A percentile compares a stretch with the other conserved stretches of the same genome.
Evolutionary conservation across 1,140 invertebrate species (phyloP).

Genomic region (Drosophila biarmipes): DNA sequence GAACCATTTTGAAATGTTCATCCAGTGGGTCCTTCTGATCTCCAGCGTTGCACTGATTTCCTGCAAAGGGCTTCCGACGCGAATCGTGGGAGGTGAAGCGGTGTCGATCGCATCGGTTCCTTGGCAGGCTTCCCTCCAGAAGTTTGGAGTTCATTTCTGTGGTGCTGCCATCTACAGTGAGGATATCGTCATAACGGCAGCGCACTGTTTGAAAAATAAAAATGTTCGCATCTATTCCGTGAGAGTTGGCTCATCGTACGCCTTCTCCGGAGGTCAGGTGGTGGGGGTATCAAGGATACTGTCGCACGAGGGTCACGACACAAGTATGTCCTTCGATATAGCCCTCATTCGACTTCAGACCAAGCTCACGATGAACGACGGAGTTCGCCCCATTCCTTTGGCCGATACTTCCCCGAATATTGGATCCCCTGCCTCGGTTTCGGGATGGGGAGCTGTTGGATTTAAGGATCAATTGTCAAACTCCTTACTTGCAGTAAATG

Average conservation of each 20-base stretch:
- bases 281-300: background rate
- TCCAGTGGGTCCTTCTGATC: constrained; percentile 1
- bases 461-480: background rate
- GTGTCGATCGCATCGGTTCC: constrained; percentile 4
- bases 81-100: constrained; percentile 12
- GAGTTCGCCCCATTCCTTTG: background rate
- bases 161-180: constrained; percentile 17
- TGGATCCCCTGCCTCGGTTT: constrained; percentile 18
- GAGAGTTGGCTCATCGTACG: constrained; percentile 6
- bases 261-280: background rate
- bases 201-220: background rate
- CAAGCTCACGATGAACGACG: background rate
- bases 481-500: background rate
- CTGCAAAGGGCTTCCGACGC: constrained; percentile 1
- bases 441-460: constrained; percentile 79
- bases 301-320: background rate
- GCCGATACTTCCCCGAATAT: background rate
- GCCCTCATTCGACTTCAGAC: background rate
- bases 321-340: constrained; percentile 42
- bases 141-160: background rate
- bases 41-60: background rate
- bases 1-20: background rate
- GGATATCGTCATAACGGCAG: constrained; percentile 9
- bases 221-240: background rate
- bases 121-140: constrained; percentile 12